These are phyloP conservation scores for Notocelia uddmanniana DNA, from an alignment of 2,888 invertebrate genomes.

Conservation along the genomic window DNA sequence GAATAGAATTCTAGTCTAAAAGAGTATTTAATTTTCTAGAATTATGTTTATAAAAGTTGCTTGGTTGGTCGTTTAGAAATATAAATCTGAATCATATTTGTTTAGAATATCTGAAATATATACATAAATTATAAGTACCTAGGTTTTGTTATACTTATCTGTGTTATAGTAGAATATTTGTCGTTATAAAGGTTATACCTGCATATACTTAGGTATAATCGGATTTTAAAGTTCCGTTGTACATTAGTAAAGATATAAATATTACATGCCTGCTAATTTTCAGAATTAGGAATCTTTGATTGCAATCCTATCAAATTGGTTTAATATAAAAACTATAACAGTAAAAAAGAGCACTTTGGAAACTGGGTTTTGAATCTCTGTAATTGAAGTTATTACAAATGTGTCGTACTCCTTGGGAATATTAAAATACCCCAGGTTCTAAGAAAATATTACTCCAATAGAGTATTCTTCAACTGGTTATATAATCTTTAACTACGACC, in stretches of 20 bases:
- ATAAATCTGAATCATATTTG: neutral
- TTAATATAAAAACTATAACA: too few species aligned
- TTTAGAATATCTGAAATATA: neutral
- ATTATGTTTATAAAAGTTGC: conserved; percentile 14
- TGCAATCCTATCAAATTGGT: too few species aligned
- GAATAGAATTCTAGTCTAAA: conserved; percentile 38
- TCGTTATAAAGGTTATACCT: too few species aligned
- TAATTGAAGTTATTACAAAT: neutral
- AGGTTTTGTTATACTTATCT: too few species aligned
- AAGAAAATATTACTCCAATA: conserved; percentile 30
- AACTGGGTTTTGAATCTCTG: neutral
- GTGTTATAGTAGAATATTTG: too few species aligned
- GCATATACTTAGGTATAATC: too few species aligned
- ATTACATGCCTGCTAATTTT: too few species aligned
- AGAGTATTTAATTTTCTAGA: conserved; percentile 36
- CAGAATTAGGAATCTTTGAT: too few species aligned
- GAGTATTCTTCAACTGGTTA: conserved; percentile 25
- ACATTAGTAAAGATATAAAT: too few species aligned
- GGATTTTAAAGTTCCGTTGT: too few species aligned
- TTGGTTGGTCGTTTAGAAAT: neutral
- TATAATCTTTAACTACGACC: conserved; percentile 30
- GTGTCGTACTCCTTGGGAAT: conserved; percentile 5
- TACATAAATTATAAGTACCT: too few species aligned
- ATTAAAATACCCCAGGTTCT: conserved; percentile 18
- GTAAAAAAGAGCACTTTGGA: neutral